Evolutionary conservation across 2,113 vertebrate species (phyloP).

Genomic region (Nettapus auritus): DNA sequence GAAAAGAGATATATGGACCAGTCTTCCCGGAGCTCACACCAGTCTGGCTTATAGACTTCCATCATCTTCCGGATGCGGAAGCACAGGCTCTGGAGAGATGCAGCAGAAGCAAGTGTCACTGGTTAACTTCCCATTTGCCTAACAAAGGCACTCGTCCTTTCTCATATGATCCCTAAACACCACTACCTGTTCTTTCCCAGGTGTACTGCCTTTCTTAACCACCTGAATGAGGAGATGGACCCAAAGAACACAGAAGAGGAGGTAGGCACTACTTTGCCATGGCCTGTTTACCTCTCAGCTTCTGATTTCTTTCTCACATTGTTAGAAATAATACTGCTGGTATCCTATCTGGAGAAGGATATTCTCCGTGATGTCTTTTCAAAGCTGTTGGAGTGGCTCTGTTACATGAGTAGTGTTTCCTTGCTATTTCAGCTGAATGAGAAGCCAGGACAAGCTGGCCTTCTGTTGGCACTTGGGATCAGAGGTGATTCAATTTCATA

Average conservation of each 20-base stretch:
- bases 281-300: neutral
- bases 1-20: constrained; percentile 98
- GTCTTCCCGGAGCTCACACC: constrained; percentile 91
- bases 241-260: neutral
- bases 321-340: neutral
- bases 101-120: neutral
- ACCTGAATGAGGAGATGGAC: neutral
- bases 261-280: neutral
- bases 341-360: neutral
- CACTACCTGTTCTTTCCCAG: neutral
- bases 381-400: neutral
- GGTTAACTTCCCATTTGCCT: neutral
- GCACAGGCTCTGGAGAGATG: constrained; percentile 83
- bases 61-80: constrained; percentile 97
- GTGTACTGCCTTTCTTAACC: neutral
- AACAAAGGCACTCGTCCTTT: neutral
- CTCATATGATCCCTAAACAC: neutral
- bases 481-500: neutral
- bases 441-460: neutral
- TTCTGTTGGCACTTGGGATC: neutral
- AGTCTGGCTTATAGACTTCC: constrained; percentile 94
- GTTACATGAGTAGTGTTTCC: neutral
- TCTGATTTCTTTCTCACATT: neutral
- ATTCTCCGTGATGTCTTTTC: neutral
- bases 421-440: neutral